phyloP scores from a whole-genome alignment of 1,140 invertebrate genomes.

The Orchestia grillus region DNA sequence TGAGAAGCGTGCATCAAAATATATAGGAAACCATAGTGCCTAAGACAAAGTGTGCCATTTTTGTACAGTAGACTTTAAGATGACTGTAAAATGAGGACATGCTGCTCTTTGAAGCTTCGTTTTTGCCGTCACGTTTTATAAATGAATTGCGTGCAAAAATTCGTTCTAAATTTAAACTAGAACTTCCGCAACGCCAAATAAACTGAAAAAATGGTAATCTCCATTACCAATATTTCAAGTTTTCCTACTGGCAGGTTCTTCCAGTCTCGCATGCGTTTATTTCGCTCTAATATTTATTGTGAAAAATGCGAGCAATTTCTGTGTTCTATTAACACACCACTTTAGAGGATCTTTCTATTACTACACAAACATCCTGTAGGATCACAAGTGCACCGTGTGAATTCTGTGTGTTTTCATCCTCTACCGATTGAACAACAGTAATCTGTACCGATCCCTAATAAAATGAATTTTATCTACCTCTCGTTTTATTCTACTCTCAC shows the following conservation, averaged over 20 bases:
- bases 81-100: not conserved
- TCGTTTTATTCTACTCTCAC: slow-evolving; percentile 8
- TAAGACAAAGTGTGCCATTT: slow-evolving; percentile 23
- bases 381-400: not conserved
- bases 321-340: not conserved
- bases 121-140: not conserved
- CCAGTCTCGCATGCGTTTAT: not conserved
- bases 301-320: not conserved
- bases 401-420: not conserved
- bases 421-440: not conserved
- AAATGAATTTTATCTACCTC: not conserved
- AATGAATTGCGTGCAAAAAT: not conserved
- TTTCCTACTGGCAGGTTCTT: not conserved
- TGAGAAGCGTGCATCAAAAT: not conserved
- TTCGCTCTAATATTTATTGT: not conserved
- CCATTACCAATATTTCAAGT: too few relatives aligned
- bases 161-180: too few relatives aligned
- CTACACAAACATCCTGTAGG: not conserved
- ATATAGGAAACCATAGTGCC: not conserved
- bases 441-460: not conserved
- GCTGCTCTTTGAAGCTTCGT: not conserved
- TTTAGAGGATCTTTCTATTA: not conserved
- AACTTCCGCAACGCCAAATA: too few relatives aligned
- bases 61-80: not conserved
- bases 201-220: too few relatives aligned